Base-by-base conservation (phyloP, 2,888 invertebrate species). In the Oasisia sp. region DNA sequence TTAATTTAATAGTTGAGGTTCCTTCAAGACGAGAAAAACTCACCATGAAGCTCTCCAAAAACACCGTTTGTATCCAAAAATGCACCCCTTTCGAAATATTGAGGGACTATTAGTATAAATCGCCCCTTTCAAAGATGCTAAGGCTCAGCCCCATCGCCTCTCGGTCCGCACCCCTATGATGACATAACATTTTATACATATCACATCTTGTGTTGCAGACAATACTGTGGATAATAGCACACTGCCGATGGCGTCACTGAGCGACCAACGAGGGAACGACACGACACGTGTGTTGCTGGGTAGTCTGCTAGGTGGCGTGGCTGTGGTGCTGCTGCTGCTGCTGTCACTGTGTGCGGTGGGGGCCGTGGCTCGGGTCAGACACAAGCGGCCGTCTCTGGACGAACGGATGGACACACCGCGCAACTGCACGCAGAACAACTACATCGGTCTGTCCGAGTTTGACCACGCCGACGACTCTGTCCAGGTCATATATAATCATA, bases 371-470 rank as follows among this genome's bases (percentile, higher is more conserved):
- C 74, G 74, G n/a, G 14, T 74, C 74, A 19, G 74, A 27, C 74
- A 27, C 74, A 74, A 74, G 74, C 74, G 74, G n/a, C 27, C 27
- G 14, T 74, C 74, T n/a, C 74, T 74, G 19, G 74, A 74, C 0
- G 74, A 74, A 7, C 14, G 74, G 74, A n/a, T 74, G 74, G 74
- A 74, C 74, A 27, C 74, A 74, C 74, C 74, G n/a, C 74, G n/a
- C 19, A 74, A 19, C n/a, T 74, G 27, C 27, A 74, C 27, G 19
- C 74, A 74, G 74, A 74, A 74, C 74, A 74, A 74, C 27, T 74
- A 74, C 74, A 74, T 74, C 74, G 74, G 74, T 27, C 74, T 74
- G 74, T 74, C 74, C n/a, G 74, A 74, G 27, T 74, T 74, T n/a
- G 74, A 74, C 74, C 74, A 7, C 19, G n/a, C 27, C 3, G 74